These are phyloP conservation scores for Anthoscopus minutus DNA, from an alignment of 2,113 vertebrate genomes.

Conservation along the genomic window DNA sequence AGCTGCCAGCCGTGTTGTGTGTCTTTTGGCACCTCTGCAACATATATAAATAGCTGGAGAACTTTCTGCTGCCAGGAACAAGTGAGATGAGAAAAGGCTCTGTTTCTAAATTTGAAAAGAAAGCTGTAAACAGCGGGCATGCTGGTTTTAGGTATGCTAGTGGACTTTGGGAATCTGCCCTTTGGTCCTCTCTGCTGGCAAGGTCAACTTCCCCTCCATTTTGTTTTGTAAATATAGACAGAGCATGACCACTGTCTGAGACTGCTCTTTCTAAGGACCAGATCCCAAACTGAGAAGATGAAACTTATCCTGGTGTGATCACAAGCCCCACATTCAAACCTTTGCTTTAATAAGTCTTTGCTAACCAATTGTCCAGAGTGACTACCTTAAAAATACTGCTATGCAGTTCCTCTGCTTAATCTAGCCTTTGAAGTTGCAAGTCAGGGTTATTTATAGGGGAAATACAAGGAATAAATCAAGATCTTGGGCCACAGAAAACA, in stretches of 20 bases:
- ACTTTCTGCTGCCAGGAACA: conserved; percentile 29
- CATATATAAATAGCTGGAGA: conserved; percentile 9
- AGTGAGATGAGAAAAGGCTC: conserved; percentile 50
- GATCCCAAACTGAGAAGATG: background rate
- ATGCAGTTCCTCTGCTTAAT: background rate
- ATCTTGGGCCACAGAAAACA: background rate
- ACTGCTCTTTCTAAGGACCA: background rate
- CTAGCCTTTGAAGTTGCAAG: background rate
- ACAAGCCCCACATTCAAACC: background rate
- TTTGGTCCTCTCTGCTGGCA: background rate
- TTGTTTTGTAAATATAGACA: conserved; percentile 1
- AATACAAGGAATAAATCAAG: background rate
- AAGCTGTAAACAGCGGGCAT: conserved; percentile 30
- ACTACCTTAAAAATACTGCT: background rate
- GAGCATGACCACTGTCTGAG: background rate
- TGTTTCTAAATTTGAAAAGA: conserved; percentile 56
- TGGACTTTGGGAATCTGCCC: background rate
- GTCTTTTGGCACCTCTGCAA: conserved; percentile 26
- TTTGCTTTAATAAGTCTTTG: background rate
- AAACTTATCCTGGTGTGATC: background rate
- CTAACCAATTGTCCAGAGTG: background rate
- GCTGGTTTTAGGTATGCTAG: background rate
- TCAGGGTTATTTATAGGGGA: background rate
- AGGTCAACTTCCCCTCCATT: background rate
- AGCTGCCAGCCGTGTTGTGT: background rate